Percentiles rank a stretch among this genome's conserved stretches.
These are phyloP conservation scores for Podotricha telesiphe DNA, from an alignment of 2,888 invertebrate species.

Conservation along the genomic window DNA sequence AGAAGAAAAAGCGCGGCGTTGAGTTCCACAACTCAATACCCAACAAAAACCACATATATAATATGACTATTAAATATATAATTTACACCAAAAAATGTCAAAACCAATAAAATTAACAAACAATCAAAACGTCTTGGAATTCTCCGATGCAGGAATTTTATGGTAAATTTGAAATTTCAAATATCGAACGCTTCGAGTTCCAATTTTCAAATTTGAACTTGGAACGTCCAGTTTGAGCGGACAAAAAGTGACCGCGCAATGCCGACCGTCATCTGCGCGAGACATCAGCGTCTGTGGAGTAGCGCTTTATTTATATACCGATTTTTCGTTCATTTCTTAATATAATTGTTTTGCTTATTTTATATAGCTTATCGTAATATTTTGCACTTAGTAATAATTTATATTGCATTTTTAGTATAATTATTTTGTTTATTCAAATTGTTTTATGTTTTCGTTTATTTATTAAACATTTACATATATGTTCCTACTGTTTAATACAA, in stretches of 20 bases:
- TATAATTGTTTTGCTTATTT: no score
- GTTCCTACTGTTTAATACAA: no score
- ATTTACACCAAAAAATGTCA: conserved; percentile 45
- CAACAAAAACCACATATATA: no score
- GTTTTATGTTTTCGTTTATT: no score
- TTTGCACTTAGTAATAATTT: no score
- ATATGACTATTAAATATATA: neutral
- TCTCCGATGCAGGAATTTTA: conserved; percentile 60
- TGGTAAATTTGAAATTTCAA: conserved; percentile 77
- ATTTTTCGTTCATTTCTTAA: conserved; percentile 2
- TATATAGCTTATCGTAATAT: no score
- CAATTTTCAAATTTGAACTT: conserved; percentile 84
- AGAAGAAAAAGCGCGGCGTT: no score
- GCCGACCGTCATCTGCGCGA: conserved; percentile 75
- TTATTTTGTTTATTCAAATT: no score
- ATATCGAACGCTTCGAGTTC: conserved; percentile 76
- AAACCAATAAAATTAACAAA: conserved; percentile 49
- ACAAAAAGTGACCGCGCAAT: conserved; percentile 81
- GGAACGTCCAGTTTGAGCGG: conserved; percentile 81
- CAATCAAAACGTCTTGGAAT: conserved; percentile 50
- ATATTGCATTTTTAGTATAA: no score
- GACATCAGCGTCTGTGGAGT: conserved; percentile 56
- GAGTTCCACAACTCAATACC: no score
- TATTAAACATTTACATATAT: no score
- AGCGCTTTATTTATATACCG: conserved; percentile 38